These are phyloP conservation scores for Cyclargus thomasi DNA, from an alignment of 1,140 invertebrate species.

Conservation along the genomic window DNA sequence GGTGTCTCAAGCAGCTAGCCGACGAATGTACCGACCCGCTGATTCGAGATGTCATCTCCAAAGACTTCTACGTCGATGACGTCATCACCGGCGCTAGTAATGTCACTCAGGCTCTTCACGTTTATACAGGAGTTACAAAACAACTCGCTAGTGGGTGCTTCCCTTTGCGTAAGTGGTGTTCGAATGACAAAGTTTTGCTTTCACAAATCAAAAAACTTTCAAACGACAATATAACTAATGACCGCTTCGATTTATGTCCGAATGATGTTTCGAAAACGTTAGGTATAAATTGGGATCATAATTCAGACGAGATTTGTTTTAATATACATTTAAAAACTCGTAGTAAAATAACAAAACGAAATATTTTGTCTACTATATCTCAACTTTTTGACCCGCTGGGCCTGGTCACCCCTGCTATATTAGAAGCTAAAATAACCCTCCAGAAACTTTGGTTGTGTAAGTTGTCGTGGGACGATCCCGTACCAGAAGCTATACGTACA, in stretches of 20 bases:
- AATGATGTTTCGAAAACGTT: slow-evolving; percentile 9
- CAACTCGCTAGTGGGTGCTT: too few relatives aligned
- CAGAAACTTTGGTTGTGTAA: slow-evolving; percentile 37
- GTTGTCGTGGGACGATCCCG: slow-evolving; percentile 38
- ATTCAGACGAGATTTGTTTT: slow-evolving; percentile 20
- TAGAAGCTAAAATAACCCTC: slow-evolving; percentile 36
- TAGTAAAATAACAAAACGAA: slow-evolving; percentile 25
- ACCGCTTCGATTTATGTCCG: background rate
- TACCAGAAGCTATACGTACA: slow-evolving; percentile 22
- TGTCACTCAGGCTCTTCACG: too few relatives aligned
- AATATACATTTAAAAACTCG: background rate
- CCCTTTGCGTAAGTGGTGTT: slow-evolving; percentile 16
- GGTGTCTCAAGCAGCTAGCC: too few relatives aligned
- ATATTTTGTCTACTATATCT: slow-evolving; percentile 29
- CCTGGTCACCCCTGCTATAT: slow-evolving; percentile 32
- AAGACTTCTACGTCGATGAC: too few relatives aligned
- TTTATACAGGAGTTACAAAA: too few relatives aligned
- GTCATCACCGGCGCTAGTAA: background rate
- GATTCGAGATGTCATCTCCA: too few relatives aligned
- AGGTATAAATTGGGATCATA: slow-evolving; percentile 13
- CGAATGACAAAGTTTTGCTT: slow-evolving; percentile 8
- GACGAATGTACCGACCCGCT: too few relatives aligned
- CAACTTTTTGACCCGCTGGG: slow-evolving; percentile 48
- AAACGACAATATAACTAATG: background rate
- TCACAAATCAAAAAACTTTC: background rate